These are phyloP conservation scores for Psammodynastes pulverulentus DNA, from an alignment of 2,113 vertebrate genomes.

Conservation along the genomic window DNA sequence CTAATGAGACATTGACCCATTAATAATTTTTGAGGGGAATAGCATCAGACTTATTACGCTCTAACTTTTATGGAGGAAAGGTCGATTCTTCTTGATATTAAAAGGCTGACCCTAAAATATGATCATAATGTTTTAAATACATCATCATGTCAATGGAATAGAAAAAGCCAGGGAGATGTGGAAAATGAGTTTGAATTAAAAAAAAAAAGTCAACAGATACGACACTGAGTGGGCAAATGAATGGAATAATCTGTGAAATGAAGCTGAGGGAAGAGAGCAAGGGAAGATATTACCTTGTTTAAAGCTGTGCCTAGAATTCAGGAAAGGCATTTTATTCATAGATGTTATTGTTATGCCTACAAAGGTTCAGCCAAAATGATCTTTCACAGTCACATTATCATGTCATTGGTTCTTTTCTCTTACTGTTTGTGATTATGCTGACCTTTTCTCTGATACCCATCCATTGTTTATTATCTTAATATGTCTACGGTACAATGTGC, in stretches of 20 bases:
- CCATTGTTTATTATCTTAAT: not conserved
- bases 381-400: not conserved
- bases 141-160: fast-evolving
- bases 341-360: not conserved
- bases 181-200: not conserved
- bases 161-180: not conserved
- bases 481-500: not conserved
- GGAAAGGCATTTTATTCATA: not conserved
- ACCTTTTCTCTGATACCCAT: not conserved
- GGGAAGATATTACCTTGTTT: not conserved
- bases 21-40: conserved; percentile 28
- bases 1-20: conserved; percentile 53
- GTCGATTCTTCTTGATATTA: not conserved
- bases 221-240: not conserved
- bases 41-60: conserved; percentile 36
- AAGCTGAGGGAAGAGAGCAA: not conserved
- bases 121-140: not conserved
- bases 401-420: not conserved
- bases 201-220: not conserved
- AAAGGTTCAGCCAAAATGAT: not conserved
- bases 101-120: not conserved
- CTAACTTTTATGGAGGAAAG: not conserved
- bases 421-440: not conserved
- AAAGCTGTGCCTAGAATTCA: not conserved
- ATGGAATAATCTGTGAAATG: not conserved